Conservation (phyloP, 1,140 invertebrate species). For the Magallana gigas region DNA sequence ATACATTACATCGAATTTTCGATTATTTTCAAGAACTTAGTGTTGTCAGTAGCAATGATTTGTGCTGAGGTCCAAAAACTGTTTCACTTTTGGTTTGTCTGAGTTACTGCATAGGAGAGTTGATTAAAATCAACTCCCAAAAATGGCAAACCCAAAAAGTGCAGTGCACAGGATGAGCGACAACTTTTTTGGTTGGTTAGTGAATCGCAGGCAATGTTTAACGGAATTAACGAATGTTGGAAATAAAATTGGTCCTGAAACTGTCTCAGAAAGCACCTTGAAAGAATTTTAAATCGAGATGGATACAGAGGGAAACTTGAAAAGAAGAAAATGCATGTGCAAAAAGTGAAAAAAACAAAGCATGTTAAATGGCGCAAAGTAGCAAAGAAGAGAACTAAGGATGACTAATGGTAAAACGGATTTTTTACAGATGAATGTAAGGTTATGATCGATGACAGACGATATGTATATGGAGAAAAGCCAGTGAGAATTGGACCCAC, state of each 20-base stretch:
- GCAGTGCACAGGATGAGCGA: background rate
- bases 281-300: background rate
- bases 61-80: no score
- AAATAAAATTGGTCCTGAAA: no score
- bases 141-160: background rate
- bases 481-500: background rate
- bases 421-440: slow-evolving; percentile 42
- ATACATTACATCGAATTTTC: no score
- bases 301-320: background rate
- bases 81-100: no score
- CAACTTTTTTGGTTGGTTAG: background rate
- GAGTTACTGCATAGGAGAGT: no score
- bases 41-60: no score
- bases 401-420: slow-evolving; percentile 37
- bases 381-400: slow-evolving; percentile 20
- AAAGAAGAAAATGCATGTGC: background rate
- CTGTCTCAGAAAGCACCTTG: background rate
- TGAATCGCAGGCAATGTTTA: background rate
- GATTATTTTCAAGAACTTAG: no score
- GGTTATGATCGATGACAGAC: slow-evolving; percentile 36
- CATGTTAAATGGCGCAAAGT: background rate
- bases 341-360: background rate
- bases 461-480: background rate
- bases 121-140: no score
- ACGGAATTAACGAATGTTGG: background rate